Percentiles rank a stretch among this genome's conserved stretches.
These are phyloP conservation scores for Cosmopolites sordidus DNA, from an alignment of 2,888 invertebrate species.

Conservation along the genomic window DNA sequence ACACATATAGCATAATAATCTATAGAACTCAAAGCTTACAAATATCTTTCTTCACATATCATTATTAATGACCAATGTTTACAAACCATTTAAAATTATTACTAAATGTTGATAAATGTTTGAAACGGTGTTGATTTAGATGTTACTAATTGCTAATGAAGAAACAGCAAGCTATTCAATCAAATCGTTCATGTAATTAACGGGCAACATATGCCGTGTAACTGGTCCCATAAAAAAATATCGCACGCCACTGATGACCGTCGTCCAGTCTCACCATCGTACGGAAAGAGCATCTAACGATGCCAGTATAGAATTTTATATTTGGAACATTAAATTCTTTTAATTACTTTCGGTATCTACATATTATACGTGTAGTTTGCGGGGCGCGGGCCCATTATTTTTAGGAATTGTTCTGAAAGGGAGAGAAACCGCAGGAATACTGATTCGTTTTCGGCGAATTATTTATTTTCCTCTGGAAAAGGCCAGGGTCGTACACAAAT, in stretches of 20 bases:
- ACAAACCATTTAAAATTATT: no score
- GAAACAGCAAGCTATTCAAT: no score
- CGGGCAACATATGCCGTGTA: no score
- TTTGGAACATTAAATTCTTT: slow-evolving; percentile 49
- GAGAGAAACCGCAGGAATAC: slow-evolving; percentile 37
- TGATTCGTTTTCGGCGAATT: slow-evolving; percentile 44
- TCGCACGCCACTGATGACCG: neutral
- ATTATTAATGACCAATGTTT: no score
- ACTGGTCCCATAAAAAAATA: no score
- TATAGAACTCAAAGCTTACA: no score
- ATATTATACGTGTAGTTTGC: slow-evolving; percentile 47
- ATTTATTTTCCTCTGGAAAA: slow-evolving; percentile 39
- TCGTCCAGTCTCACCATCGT: neutral
- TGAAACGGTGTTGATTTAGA: no score
- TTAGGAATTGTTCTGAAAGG: slow-evolving; percentile 38
- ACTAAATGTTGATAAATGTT: no score
- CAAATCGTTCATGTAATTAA: no score
- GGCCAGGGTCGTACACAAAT: slow-evolving; percentile 20
- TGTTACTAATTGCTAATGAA: no score
- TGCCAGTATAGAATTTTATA: slow-evolving; percentile 42
- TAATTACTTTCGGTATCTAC: slow-evolving; percentile 49
- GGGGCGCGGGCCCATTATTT: slow-evolving; percentile 40
- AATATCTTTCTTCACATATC: no score
- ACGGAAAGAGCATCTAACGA: slow-evolving; percentile 12
- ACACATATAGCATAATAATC: no score